These are phyloP conservation scores for Drosophila anomelani DNA, from an alignment of 2,888 invertebrate genomes.

Conservation along the genomic window DNA sequence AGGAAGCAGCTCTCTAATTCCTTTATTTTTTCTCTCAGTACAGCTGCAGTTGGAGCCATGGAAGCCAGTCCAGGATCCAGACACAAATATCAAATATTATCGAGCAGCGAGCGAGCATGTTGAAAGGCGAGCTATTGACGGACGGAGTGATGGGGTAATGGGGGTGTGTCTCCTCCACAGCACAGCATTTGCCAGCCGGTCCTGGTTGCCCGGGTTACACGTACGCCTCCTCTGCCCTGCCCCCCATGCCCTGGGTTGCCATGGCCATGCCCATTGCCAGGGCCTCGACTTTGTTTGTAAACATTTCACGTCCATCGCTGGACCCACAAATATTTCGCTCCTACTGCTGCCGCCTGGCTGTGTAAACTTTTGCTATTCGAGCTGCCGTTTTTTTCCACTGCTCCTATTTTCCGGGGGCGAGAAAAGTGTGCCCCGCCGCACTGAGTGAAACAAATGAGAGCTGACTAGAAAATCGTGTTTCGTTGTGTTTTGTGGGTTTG, in stretches of 20 bases:
- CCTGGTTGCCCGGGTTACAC: slow-evolving; percentile 63
- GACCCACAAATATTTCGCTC: slow-evolving; percentile 42
- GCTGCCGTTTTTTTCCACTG: slow-evolving; percentile 30
- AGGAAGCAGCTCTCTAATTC: background rate
- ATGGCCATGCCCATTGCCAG: slow-evolving; percentile 63
- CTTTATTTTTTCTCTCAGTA: background rate
- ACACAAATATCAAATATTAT: slow-evolving; percentile 74
- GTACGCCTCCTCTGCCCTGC: slow-evolving; percentile 9
- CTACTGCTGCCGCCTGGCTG: slow-evolving; percentile 58
- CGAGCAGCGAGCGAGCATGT: slow-evolving; percentile 45
- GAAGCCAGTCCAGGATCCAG: slow-evolving; percentile 17
- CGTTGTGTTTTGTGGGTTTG: slow-evolving; percentile 40
- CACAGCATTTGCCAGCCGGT: slow-evolving; percentile 47
- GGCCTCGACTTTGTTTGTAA: slow-evolving; percentile 73
- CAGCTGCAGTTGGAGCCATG: slow-evolving; percentile 16
- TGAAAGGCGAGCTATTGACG: slow-evolving; percentile 60
- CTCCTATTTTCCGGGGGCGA: slow-evolving; percentile 48
- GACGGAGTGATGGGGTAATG: slow-evolving; percentile 53
- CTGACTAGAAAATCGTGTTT: slow-evolving; percentile 46
- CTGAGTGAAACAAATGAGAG: slow-evolving; percentile 41
- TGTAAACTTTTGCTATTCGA: slow-evolving; percentile 76
- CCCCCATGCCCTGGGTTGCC: slow-evolving; percentile 19
- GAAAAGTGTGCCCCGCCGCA: slow-evolving; percentile 38
- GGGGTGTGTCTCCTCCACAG: slow-evolving; percentile 8
- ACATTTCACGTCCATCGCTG: slow-evolving; percentile 73